Base-by-base conservation (phyloP, 2,888 invertebrate genomes). In the Leptinotarsa juncta region DNA sequence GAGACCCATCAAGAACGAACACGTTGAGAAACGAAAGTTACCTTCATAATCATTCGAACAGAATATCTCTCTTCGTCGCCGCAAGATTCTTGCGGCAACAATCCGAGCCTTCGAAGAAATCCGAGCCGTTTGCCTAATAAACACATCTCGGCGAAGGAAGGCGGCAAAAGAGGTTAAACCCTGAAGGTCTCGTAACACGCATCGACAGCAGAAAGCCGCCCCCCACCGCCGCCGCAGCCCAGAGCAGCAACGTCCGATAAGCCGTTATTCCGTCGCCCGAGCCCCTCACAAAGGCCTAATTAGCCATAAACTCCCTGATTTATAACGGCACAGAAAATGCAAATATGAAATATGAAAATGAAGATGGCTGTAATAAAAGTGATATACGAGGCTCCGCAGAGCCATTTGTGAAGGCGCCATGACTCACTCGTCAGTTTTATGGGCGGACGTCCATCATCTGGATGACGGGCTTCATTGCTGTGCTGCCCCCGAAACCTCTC, bases 321-420 rank as follows among this genome's bases (percentile, higher is more conserved):
- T 90, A 91, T 90, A 90, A 90, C 90, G 89, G 89, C 89, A 88
- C 88, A 89, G 89, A 89, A 90, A 90, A 90, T 90, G 90, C 90
- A 90, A 90, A 90, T 90, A 89, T 90, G 90, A 90, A 89, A 90
- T 90, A 90, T 90, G 90, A 90, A 90, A 89, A 90, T 90, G 89
- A 89, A 89, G 89, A 89, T 89, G 89, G 88, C 92, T 91, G 92
- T 92, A 92, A 93, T 93, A 93, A 93, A 93, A 93, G 91, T 92
- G 93, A 93, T 93, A 92, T 92, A 93, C 90, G 91, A 91, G 91
- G 91, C 92, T 92, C 93, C 91, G 91, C 91, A 91, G 92, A 90
- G 92, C 93, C 92, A 92, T 93, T 93, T 91, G 91, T 90, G 90
- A 90, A 91, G 90, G 91, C 90, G 90, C 90, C 90, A 88, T 90